These are phyloP conservation scores for Glyphotaelius pellucidus DNA, from an alignment of 2,888 invertebrate genomes.

Conservation along the genomic window DNA sequence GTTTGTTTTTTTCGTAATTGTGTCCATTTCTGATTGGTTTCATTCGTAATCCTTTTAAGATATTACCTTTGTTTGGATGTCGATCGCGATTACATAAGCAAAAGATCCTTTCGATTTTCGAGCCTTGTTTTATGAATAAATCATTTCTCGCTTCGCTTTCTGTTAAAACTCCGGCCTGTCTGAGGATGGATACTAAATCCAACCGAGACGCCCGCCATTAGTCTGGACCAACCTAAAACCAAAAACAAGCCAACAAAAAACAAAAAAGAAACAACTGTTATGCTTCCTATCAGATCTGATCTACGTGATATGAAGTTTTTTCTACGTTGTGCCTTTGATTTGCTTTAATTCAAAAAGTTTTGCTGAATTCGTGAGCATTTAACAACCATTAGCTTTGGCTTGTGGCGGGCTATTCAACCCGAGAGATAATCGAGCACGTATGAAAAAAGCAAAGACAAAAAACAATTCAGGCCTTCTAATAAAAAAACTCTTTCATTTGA, in stretches of 20 bases:
- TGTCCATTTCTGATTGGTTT: slow-evolving; percentile 18
- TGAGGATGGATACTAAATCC: slow-evolving; percentile 1
- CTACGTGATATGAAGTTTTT: neutral
- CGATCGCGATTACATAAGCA: slow-evolving; percentile 10
- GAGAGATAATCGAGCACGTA: slow-evolving; percentile 36
- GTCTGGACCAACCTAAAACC: neutral
- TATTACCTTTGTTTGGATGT: neutral
- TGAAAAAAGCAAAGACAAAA: neutral
- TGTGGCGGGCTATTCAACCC: slow-evolving; percentile 48
- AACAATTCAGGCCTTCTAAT: neutral
- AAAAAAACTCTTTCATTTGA: neutral
- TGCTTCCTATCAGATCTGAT: neutral
- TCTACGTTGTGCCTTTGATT: neutral
- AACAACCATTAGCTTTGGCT: slow-evolving; percentile 46
- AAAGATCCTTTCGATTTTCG: slow-evolving; percentile 12
- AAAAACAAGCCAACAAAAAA: neutral
- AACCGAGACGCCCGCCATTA: slow-evolving; percentile 27
- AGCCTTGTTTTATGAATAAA: slow-evolving; percentile 17
- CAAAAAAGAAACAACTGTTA: neutral
- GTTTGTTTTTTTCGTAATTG: neutral
- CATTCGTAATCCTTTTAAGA: slow-evolving; percentile 21
- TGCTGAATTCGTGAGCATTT: slow-evolving; percentile 3
- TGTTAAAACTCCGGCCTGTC: neutral
- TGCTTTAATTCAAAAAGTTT: neutral
- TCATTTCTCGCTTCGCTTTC: neutral